Conservation (phyloP, 1,140 invertebrate species). For the Drosophila simulans region DNA sequence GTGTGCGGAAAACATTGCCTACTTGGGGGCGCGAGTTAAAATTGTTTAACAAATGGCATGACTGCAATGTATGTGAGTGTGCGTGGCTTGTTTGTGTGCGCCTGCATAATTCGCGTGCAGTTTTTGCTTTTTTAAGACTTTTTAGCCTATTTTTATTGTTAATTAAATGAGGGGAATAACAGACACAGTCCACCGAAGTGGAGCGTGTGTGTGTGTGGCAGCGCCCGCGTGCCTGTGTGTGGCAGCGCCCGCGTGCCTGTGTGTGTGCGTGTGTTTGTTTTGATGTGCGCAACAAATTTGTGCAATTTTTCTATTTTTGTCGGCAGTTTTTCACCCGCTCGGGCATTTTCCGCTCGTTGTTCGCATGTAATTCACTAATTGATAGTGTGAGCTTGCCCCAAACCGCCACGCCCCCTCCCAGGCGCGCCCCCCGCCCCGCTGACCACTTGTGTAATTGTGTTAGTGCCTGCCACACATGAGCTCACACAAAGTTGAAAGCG, state of each 20-base stretch:
- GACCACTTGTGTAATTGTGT: slow-evolving; percentile 69
- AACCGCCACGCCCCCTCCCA: neutral
- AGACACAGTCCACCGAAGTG: slow-evolving; percentile 18
- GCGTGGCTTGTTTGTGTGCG: slow-evolving; percentile 30
- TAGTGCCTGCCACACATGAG: slow-evolving; percentile 50
- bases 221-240: slow-evolving; percentile 1
- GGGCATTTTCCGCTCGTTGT: slow-evolving; percentile 73
- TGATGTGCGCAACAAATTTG: slow-evolving; percentile 54
- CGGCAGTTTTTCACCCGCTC: slow-evolving; percentile 38
- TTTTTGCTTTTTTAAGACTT: slow-evolving; percentile 76
- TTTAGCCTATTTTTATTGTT: slow-evolving; percentile 84
- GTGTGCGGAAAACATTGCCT: slow-evolving; percentile 62
- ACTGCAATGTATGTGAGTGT: slow-evolving; percentile 61
- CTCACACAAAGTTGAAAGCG: slow-evolving; percentile 28
- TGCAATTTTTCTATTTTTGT: slow-evolving; percentile 73
- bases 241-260: neutral
- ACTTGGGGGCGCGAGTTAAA: slow-evolving; percentile 72
- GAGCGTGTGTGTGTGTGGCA: slow-evolving; percentile 3
- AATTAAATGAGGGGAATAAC: slow-evolving; percentile 80
- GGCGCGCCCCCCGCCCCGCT: slow-evolving; percentile 8
- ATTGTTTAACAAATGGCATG: slow-evolving; percentile 80
- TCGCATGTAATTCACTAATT: slow-evolving; percentile 81
- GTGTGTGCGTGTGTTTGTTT: slow-evolving; percentile 23
- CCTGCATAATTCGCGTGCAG: slow-evolving; percentile 62
- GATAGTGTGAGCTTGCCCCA: slow-evolving; percentile 70